Percentiles rank a stretch among this genome's conserved stretches.
Evolutionary conservation across 2,113 vertebrate genomes (phyloP).

Genomic region (Sylvilagus bachmani): DNA sequence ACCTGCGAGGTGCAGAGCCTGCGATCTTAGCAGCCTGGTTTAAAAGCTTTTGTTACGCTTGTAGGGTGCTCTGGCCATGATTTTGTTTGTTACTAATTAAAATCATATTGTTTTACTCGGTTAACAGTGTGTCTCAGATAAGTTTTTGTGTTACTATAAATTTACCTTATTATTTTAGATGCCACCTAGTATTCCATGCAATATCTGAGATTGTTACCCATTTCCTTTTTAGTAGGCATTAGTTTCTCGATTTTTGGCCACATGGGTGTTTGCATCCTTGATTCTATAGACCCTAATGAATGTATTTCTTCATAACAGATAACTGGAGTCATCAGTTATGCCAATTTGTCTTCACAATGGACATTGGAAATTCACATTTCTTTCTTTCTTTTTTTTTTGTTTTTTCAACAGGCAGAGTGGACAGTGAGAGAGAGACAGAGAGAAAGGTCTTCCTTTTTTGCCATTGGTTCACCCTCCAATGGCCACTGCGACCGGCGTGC

Average conservation of each 20-base stretch:
- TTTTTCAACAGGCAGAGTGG: too few relatives aligned
- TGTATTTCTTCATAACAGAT: neutral
- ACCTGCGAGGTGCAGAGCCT: fast-evolving
- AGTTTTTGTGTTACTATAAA: neutral
- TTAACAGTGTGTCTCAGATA: neutral
- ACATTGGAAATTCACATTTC: neutral
- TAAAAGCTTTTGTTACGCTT: neutral
- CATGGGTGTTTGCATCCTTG: neutral
- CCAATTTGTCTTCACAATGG: neutral
- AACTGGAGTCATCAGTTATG: neutral
- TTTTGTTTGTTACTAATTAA: neutral
- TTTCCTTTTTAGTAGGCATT: neutral
- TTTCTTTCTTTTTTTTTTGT: too few relatives aligned
- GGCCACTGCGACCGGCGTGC: too few relatives aligned
- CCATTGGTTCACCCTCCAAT: too few relatives aligned
- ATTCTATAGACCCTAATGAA: neutral
- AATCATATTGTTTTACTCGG: neutral
- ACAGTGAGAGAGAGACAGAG: too few relatives aligned
- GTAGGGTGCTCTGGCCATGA: neutral
- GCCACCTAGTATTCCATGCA: neutral
- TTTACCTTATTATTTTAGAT: neutral
- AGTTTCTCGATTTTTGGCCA: neutral
- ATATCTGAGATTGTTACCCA: neutral
- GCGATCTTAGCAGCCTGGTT: neutral
- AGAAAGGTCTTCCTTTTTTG: too few relatives aligned